Conservation (phyloP, 1,140 invertebrate genomes). For the Venturia canescens region DNA sequence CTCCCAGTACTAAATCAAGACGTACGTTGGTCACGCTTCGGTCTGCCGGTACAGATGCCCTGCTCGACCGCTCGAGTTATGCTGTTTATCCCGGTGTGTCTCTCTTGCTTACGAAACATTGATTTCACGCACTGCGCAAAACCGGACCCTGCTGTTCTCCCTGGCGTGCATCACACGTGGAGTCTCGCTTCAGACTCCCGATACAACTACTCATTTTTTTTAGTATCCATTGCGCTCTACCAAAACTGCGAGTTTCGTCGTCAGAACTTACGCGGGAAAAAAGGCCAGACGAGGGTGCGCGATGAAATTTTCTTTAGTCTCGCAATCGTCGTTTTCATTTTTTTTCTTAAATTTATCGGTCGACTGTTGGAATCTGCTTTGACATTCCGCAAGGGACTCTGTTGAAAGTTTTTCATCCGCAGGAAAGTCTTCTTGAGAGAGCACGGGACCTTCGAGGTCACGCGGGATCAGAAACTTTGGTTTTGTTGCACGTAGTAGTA, state of each 20-base stretch:
- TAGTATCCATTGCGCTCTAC: too few relatives aligned
- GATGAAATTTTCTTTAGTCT: too few relatives aligned
- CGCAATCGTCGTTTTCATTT: too few relatives aligned
- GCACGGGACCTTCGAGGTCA: neutral
- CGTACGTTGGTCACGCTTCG: constrained; percentile 76
- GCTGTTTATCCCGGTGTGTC: constrained; percentile 64
- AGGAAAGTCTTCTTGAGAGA: neutral
- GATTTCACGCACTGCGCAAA: constrained; percentile 73
- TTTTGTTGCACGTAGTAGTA: constrained; percentile 12
- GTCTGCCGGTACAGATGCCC: constrained; percentile 49
- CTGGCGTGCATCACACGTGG: too few relatives aligned
- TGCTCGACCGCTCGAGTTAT: constrained; percentile 67
- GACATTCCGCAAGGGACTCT: too few relatives aligned
- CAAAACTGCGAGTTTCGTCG: too few relatives aligned
- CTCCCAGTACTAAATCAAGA: constrained; percentile 74
- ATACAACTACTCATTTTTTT: too few relatives aligned
- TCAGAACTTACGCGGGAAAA: too few relatives aligned
- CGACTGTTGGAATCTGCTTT: too few relatives aligned
- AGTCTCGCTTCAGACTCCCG: too few relatives aligned
- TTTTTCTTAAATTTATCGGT: too few relatives aligned
- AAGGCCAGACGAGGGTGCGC: too few relatives aligned
- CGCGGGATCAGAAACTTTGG: neutral
- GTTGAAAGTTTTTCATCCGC: neutral
- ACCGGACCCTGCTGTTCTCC: constrained; percentile 45
- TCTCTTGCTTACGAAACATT: constrained; percentile 75